Base-by-base conservation (phyloP, 2,888 invertebrate species). In the Labia minor region DNA sequence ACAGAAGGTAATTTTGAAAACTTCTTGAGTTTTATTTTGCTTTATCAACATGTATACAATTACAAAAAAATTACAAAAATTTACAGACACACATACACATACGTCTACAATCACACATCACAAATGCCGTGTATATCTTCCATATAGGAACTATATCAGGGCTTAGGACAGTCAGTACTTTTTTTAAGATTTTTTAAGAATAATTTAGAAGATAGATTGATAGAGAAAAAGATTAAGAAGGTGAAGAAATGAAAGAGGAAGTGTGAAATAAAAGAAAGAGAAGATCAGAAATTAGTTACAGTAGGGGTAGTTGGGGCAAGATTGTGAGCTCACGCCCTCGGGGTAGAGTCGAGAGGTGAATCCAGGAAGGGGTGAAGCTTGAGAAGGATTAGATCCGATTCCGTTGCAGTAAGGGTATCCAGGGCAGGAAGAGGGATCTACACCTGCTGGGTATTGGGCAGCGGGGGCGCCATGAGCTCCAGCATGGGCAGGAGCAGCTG, bases 401-500 rank as follows among this genome's bases (percentile, higher is more conserved):
- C 49, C 49, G n/a, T 67, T 64, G 67, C 67, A 67, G 37, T 67
- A 21, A 1, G 67, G 67, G 21, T 67, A 67, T 19, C 64, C 21
- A 3, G 67, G 67, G n/a, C 67, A 67, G 18, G 49, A 21, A 33
- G 37, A 64, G 19, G 65, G 65, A 61, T 61, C 61, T 18, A 67
- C 61, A 19, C 65, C 67, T 10, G 67, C 67, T 1, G 64, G 67
- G 26, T 67, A 67, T 16, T 19, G 65, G n/a, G 67, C 61, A 20
- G 67, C 64, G 6, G 11, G 65, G 21, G 65, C 61, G 16, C 62
- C 64, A 10, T 8, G 2, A 11, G 66, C 37, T 33, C 26, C 16
- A 18, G 49, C 63, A 3, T 26, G 37, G 1, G n/a, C 3, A n/a
- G 64, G 49, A 18, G 49, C 49, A 49, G 49, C 49, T 49, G 49